Evolutionary conservation across 35 echinoderm and acorn worm genomes (phyloP).

Genomic region (Apostichopus japonicus): DNA sequence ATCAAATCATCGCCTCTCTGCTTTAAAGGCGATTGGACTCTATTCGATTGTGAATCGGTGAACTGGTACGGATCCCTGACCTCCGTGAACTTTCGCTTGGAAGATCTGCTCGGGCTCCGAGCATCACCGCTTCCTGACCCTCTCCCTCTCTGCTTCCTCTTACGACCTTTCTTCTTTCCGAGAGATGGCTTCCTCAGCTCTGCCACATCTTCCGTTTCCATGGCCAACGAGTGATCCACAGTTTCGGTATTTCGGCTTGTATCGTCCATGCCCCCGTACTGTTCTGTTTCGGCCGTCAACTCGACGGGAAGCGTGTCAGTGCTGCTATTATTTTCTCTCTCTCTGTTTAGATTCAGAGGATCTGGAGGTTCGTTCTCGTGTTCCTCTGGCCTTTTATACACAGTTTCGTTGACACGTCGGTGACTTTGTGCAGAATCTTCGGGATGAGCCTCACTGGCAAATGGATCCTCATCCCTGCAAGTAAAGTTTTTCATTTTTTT

Average conservation of each 20-base stretch:
- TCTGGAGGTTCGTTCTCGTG: neutral
- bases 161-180: neutral
- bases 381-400: neutral
- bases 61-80: conserved; percentile 83
- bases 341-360: neutral
- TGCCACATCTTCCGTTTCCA: neutral
- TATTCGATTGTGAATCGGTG: conserved; percentile 85
- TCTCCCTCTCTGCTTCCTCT: neutral
- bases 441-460: neutral
- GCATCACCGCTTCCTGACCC: neutral
- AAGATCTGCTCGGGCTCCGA: neutral
- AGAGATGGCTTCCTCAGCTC: neutral
- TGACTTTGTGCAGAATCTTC: neutral
- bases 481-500: no score
- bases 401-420: no score
- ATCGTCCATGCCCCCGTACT: neutral
- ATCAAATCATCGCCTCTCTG: neutral
- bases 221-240: neutral
- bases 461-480: conserved; percentile 30
- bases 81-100: neutral
- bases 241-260: neutral
- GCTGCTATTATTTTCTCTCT: conserved; percentile 2
- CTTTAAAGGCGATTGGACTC: conserved; percentile 47
- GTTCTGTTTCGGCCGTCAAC: neutral
- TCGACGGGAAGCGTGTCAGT: conserved; percentile 20